Conservation (phyloP, 2,888 invertebrate genomes). For the Hypselothyrea guttata region DNA sequence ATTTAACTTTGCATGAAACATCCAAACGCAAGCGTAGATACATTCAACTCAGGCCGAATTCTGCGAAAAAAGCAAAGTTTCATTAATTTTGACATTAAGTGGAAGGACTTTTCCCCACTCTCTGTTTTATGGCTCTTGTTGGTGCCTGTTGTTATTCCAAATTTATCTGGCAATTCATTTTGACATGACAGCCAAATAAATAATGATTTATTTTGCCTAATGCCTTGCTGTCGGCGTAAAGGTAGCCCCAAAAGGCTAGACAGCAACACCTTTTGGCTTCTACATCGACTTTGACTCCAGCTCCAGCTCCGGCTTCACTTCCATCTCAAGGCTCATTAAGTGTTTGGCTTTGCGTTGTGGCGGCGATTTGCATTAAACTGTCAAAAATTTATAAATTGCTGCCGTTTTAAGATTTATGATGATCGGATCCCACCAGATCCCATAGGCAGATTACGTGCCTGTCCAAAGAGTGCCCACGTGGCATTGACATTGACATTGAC, state of each 20-base stretch:
- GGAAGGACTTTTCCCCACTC: slow-evolving; percentile 23
- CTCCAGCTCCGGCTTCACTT: background rate
- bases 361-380: slow-evolving; percentile 57
- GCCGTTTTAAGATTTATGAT: slow-evolving; percentile 58
- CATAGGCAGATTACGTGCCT: slow-evolving; percentile 18
- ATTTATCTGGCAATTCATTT: slow-evolving; percentile 69
- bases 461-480: too few species aligned
- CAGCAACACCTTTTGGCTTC: slow-evolving; percentile 7
- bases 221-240: slow-evolving; percentile 20
- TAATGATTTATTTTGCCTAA: slow-evolving; percentile 71
- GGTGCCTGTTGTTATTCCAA: slow-evolving; percentile 4
- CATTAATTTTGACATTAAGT: slow-evolving; percentile 57
- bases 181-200: slow-evolving; percentile 70
- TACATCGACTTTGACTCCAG: too few species aligned
- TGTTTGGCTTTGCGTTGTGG: slow-evolving; percentile 38
- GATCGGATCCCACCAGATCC: slow-evolving; percentile 3
- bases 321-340: slow-evolving; percentile 55
- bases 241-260: slow-evolving; percentile 29
- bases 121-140: slow-evolving; percentile 7
- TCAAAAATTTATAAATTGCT: slow-evolving; percentile 68
- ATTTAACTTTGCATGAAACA: slow-evolving; percentile 40
- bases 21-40: slow-evolving; percentile 10
- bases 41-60: too few species aligned
- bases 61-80: slow-evolving; percentile 30
- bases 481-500: slow-evolving; percentile 6